phyloP scores from a whole-genome alignment of 2,113 vertebrate genomes.

The Pyrgilauda ruficollis region DNA sequence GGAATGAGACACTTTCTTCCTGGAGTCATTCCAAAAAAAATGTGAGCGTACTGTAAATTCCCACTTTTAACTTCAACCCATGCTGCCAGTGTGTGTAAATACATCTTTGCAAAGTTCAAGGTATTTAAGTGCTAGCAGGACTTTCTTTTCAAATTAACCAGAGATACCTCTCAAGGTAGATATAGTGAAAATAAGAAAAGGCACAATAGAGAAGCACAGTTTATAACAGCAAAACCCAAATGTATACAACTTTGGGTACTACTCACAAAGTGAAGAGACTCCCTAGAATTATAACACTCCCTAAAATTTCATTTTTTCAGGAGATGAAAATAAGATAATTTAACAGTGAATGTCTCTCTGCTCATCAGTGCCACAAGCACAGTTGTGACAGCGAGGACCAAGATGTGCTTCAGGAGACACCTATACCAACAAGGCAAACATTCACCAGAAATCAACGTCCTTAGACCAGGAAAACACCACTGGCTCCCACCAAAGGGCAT shows the following conservation, averaged over 20 bases:
- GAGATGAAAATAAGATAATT: not conserved
- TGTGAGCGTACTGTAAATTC: not conserved
- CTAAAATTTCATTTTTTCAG: not conserved
- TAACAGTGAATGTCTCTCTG: not conserved
- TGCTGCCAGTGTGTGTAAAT: not conserved
- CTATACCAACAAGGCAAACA: not conserved
- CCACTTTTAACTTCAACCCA: not conserved
- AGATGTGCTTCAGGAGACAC: not conserved
- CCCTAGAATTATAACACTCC: not conserved
- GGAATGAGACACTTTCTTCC: not conserved
- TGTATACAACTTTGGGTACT: not conserved
- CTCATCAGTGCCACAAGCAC: not conserved
- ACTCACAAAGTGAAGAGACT: not conserved
- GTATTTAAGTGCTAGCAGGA: not conserved
- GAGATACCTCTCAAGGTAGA: not conserved
- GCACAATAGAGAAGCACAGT: not conserved
- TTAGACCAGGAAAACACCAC: not conserved
- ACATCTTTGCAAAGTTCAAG: not conserved
- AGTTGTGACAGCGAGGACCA: not conserved
- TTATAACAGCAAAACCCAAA: not conserved
- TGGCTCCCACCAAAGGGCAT: not conserved
- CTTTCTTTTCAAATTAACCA: constrained; percentile 16
- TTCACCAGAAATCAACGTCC: not conserved
- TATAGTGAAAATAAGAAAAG: not conserved
- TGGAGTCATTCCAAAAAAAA: constrained; percentile 7